phyloP scores from a whole-genome alignment of 1,140 invertebrate species.

The Nephotettix cincticeps region DNA sequence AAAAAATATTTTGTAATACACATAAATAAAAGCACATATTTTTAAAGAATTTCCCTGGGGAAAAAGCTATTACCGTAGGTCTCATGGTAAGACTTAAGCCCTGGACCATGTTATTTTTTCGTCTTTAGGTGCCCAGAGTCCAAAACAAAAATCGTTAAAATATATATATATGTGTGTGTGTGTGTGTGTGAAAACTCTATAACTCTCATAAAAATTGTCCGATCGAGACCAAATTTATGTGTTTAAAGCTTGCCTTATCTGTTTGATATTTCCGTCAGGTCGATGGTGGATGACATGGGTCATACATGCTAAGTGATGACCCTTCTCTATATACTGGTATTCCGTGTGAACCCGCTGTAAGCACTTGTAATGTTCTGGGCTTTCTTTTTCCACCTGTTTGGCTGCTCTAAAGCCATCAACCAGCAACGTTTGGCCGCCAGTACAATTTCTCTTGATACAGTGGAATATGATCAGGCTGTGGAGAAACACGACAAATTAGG shows the following conservation, averaged over 20 bases:
- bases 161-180: too few relatives aligned
- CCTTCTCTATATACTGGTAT: slow-evolving; percentile 62
- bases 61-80: too few relatives aligned
- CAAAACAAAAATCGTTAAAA: too few relatives aligned
- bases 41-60: too few relatives aligned
- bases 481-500: slow-evolving; percentile 30
- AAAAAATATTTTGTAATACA: too few relatives aligned
- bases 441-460: slow-evolving; percentile 58
- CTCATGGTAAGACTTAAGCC: too few relatives aligned
- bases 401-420: slow-evolving; percentile 69
- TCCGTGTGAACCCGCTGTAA: slow-evolving; percentile 56
- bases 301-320: slow-evolving; percentile 45
- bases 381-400: slow-evolving; percentile 50
- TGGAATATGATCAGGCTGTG: slow-evolving; percentile 66
- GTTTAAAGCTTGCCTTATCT: slow-evolving; percentile 36
- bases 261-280: slow-evolving; percentile 26
- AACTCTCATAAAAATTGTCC: too few relatives aligned
- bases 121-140: too few relatives aligned
- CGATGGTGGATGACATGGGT: slow-evolving; percentile 28
- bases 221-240: too few relatives aligned
- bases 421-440: slow-evolving; percentile 66
- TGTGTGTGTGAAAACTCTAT: too few relatives aligned
- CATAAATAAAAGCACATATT: too few relatives aligned
- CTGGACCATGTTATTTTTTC: too few relatives aligned
- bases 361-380: slow-evolving; percentile 56